Conservation (phyloP, 2,888 invertebrate species). For the Eupeodes latifasciatus region DNA sequence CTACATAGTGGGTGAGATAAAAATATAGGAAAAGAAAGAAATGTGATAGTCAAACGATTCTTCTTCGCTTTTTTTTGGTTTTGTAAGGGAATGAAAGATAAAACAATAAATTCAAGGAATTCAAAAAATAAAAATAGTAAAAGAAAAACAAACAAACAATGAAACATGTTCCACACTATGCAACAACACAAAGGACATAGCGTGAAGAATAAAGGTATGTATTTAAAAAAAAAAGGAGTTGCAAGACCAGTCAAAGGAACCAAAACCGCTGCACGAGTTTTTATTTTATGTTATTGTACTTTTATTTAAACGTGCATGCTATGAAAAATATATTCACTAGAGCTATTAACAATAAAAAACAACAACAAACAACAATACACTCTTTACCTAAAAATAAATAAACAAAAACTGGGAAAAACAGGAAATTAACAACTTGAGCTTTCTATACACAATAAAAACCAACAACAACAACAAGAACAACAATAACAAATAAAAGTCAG, state of each 20-base stretch:
- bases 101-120: constrained; percentile 13
- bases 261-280: constrained; percentile 68
- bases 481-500: constrained; percentile 20
- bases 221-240: constrained; percentile 25
- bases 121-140: background rate
- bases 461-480: constrained; percentile 34
- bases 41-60: constrained; percentile 55
- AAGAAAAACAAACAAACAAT: constrained; percentile 25
- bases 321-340: constrained; percentile 52
- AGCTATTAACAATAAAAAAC: constrained; percentile 26
- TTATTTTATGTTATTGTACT: constrained; percentile 41
- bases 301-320: constrained; percentile 60
- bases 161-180: constrained; percentile 61
- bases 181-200: constrained; percentile 62
- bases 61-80: background rate
- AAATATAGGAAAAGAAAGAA: constrained; percentile 39
- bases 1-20: constrained; percentile 47
- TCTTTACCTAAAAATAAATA: constrained; percentile 46
- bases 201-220: constrained; percentile 47
- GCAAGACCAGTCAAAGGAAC: constrained; percentile 63
- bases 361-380: constrained; percentile 15
- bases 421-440: constrained; percentile 74
- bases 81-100: constrained; percentile 31
- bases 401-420: constrained; percentile 52
- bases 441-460: constrained; percentile 57